A percentile compares a stretch with the other conserved stretches of the same genome.
phyloP scores from a whole-genome alignment of 2,888 invertebrate species.

The Dryobota labecula region DNA sequence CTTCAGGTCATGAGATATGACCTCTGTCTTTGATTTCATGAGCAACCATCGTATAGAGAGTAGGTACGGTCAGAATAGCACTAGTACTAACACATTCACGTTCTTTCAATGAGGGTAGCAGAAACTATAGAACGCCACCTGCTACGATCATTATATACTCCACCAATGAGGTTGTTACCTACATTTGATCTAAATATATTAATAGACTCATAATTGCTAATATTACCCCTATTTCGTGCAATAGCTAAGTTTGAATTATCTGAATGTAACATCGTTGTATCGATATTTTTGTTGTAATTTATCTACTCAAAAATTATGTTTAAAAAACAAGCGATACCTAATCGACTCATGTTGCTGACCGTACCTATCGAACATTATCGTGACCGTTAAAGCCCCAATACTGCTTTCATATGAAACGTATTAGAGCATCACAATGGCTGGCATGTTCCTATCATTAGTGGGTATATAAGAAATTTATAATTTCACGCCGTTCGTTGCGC shows the following conservation, averaged over 20 bases:
- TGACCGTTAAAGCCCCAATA: conserved; percentile 58
- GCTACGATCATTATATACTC: background rate
- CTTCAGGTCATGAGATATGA: conserved; percentile 40
- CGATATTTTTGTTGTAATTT: background rate
- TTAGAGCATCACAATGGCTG: conserved; percentile 62
- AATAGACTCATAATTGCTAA: background rate
- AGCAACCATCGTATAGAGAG: conserved; percentile 6
- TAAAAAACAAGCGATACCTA: no score
- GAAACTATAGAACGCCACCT: no score
- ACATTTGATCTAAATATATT: background rate
- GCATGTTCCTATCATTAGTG: conserved; percentile 66
- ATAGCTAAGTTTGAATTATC: background rate
- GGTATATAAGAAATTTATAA: conserved; percentile 72
- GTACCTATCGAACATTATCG: conserved; percentile 38
- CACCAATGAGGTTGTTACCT: background rate
- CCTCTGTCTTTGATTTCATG: conserved; percentile 43
- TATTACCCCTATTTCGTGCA: background rate
- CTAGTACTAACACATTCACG: no score
- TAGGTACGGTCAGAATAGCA: conserved; percentile 5
- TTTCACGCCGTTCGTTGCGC: conserved; percentile 68
- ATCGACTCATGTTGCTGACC: background rate
- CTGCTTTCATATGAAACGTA: conserved; percentile 51
- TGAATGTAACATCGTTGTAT: background rate
- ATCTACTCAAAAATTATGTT: background rate
- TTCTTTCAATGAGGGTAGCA: no score